Evolutionary conservation across 2,888 invertebrate species (phyloP), one percentile per base, ranked within the genome.

Genomic region (Cantharis nigra): DNA sequence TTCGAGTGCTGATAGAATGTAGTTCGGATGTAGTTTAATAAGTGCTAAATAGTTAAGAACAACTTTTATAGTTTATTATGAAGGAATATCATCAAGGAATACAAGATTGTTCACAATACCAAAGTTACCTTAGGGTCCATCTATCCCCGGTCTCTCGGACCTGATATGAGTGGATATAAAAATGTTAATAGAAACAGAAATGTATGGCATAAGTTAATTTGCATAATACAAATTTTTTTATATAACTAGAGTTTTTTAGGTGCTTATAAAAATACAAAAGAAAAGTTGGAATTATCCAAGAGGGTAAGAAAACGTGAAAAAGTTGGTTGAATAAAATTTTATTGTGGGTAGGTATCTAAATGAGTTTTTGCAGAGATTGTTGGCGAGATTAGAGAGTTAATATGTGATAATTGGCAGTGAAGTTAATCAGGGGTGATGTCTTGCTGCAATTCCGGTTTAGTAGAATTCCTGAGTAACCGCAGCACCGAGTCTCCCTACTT

Each of bases 391-490:
- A 74, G 74, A 69, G 74, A 64, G 76, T 80, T 81, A 80, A 81
- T 79, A 78, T 81, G 79, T 79, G 81, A 78, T 81, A 80, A 81
- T 79, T 78, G 78, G 78, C 74, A 71, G 78, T 78, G 78, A 80
- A 81, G 77, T 80, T 81, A 79, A 81, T 79, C 79, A 78, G 74
- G 69, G 71, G 71, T 73, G 76, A 80, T 79, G 81, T 80, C 80
- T 81, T 80, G 79, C 74, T 81, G 74, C 78, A 80, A 76, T 78
- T 80, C 74, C 77, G 79, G 79, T 74, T 76, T 69, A 72, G 64
- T 33, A 23, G 77, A 72, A 75, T 77, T 77, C 74, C 74, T 71
- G 71, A 49, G 77, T 74, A 75, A 78, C 80, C 81, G 72, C 80
- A 78, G 69, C 76, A 69, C 79, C 76, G 64, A 77, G 78, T 72